A percentile compares a stretch with the other conserved stretches of the same genome.
These are phyloP conservation scores for Pseudoatta argentina DNA, from an alignment of 1,140 invertebrate species.

Conservation along the genomic window DNA sequence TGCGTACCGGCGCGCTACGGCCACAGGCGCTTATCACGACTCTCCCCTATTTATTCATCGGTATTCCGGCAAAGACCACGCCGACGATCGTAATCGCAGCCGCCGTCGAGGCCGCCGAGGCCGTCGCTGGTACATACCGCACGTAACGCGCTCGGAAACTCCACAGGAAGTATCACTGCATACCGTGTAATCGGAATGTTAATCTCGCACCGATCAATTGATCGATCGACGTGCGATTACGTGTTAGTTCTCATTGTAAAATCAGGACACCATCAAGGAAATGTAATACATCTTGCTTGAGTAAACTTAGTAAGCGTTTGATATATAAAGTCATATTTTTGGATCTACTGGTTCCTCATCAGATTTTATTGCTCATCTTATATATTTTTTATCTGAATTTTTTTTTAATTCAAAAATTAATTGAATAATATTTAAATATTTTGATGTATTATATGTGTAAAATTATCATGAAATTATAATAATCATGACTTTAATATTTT, in stretches of 20 bases:
- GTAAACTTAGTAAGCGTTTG: neutral
- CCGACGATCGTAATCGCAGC: slow-evolving; percentile 57
- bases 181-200: slow-evolving; percentile 32
- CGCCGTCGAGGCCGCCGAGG: slow-evolving; percentile 40
- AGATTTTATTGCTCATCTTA: neutral
- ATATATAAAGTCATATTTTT: neutral
- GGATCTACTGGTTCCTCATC: neutral
- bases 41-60: slow-evolving; percentile 74
- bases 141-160: slow-evolving; percentile 51
- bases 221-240: slow-evolving; percentile 36
- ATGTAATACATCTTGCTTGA: too few species aligned
- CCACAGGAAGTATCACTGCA: slow-evolving; percentile 33
- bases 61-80: slow-evolving; percentile 66
- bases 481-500: too few species aligned
- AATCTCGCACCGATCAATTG: slow-evolving; percentile 38
- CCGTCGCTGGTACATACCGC: slow-evolving; percentile 13
- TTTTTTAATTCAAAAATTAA: neutral
- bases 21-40: slow-evolving; percentile 74
- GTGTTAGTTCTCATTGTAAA: slow-evolving; percentile 21
- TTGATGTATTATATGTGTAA: neutral
- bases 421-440: too few species aligned
- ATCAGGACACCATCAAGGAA: slow-evolving; percentile 8
- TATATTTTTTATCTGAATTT: slow-evolving; percentile 8
- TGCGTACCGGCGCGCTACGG: slow-evolving; percentile 53
- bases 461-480: neutral